phyloP scores from a whole-genome alignment of 2,797 vertebrate species.

The Pseudomugil gertrudae region DNA sequence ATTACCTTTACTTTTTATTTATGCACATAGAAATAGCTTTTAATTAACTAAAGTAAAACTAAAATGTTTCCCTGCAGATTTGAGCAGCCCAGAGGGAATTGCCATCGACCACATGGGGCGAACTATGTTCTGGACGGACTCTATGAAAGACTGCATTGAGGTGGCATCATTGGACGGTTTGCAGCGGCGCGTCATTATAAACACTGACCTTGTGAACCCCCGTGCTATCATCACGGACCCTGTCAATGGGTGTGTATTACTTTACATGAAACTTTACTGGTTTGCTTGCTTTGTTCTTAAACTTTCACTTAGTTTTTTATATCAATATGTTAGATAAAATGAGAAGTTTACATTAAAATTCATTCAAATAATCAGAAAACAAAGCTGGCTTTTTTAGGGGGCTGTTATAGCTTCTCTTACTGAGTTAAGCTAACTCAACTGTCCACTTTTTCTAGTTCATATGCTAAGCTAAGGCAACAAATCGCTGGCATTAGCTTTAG shows the following conservation, averaged over 20 bases:
- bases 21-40: not conserved
- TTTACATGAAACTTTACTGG: not conserved
- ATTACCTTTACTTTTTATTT: constrained; percentile 1
- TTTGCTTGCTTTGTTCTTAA: constrained; percentile 1
- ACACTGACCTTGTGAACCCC: constrained; percentile 89
- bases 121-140: constrained; percentile 95
- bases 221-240: constrained; percentile 88
- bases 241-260: constrained; percentile 82
- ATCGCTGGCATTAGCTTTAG: no score
- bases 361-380: not conserved
- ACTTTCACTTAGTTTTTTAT: not conserved
- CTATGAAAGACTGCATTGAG: constrained; percentile 88
- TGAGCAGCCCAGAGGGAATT: constrained; percentile 92
- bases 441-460: no score
- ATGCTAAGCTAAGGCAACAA: no score
- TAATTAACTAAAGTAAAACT: not conserved
- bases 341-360: no score
- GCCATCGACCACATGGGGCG: constrained; percentile 89
- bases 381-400: not conserved
- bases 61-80: constrained; percentile 71
- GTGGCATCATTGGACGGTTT: constrained; percentile 90
- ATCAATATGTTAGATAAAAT: not conserved
- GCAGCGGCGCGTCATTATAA: constrained; percentile 88
- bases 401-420: not conserved
- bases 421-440: no score